Evolutionary conservation across 2,113 vertebrate species (phyloP).

Genomic region (Lucifuga dentata): DNA sequence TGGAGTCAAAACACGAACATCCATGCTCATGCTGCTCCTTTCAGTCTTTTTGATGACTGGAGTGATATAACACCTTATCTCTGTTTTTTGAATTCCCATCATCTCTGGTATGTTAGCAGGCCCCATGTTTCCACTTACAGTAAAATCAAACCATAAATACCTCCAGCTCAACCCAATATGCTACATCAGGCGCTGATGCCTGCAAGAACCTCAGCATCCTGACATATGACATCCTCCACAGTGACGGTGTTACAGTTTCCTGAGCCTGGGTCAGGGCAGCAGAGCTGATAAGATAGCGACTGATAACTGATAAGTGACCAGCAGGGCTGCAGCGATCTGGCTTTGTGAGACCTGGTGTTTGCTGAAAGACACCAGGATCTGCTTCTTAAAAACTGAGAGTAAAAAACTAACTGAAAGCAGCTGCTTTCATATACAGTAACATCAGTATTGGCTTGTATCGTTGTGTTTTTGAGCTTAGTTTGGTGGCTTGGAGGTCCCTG

Average conservation of each 20-base stretch:
- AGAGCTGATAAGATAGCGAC: slow-evolving; percentile 3
- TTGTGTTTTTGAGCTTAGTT: too few relatives aligned
- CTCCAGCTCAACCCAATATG: not conserved
- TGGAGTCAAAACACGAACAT: slow-evolving; percentile 2
- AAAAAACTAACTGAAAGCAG: not conserved
- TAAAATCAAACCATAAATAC: slow-evolving; percentile 4
- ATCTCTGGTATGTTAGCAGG: slow-evolving; percentile 1
- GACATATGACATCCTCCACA: slow-evolving; percentile 11
- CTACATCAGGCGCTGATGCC: not conserved
- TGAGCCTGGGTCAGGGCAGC: too few relatives aligned
- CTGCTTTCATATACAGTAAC: not conserved
- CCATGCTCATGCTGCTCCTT: not conserved
- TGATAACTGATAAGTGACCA: not conserved
- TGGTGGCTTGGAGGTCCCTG: too few relatives aligned
- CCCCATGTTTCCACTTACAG: slow-evolving; percentile 6
- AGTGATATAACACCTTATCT: slow-evolving; percentile 2
- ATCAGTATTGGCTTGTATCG: too few relatives aligned
- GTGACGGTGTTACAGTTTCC: too few relatives aligned
- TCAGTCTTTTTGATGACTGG: slow-evolving; percentile 3
- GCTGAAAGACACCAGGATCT: too few relatives aligned
- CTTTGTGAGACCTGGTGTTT: slow-evolving; percentile 7
- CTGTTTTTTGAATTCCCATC: slow-evolving; percentile 21
- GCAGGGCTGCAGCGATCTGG: not conserved
- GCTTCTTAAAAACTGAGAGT: slow-evolving; percentile 4
- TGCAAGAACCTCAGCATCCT: not conserved